These are phyloP conservation scores for Pedionomus torquatus DNA, from an alignment of 2,113 vertebrate species.

Conservation along the genomic window DNA sequence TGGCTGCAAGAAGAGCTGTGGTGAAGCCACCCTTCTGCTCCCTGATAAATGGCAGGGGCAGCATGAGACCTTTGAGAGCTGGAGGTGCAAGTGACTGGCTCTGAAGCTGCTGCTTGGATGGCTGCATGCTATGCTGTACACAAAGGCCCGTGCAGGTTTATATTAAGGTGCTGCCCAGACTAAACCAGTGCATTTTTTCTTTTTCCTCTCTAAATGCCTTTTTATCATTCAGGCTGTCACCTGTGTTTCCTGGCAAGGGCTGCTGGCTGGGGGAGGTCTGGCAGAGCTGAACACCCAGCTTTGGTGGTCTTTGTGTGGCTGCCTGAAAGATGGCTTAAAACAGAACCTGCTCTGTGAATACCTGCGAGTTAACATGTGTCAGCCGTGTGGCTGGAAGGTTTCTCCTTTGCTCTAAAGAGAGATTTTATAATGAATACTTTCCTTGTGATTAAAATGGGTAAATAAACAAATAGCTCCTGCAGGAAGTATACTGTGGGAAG, in stretches of 20 bases:
- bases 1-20: background rate
- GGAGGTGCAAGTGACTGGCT: slow-evolving; percentile 1
- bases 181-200: slow-evolving; percentile 69
- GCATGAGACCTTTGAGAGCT: background rate
- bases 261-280: slow-evolving; percentile 75
- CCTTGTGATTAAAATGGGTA: slow-evolving; percentile 68
- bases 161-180: slow-evolving; percentile 74
- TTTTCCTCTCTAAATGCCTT: slow-evolving; percentile 72
- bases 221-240: slow-evolving; percentile 78
- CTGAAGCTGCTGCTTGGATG: slow-evolving; percentile 45
- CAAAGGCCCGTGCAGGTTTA: slow-evolving; percentile 72
- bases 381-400: slow-evolving; percentile 65
- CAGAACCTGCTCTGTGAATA: slow-evolving; percentile 74
- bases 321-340: slow-evolving; percentile 74
- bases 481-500: slow-evolving; percentile 54
- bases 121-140: slow-evolving; percentile 59
- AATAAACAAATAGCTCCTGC: slow-evolving; percentile 62
- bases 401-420: slow-evolving; percentile 55
- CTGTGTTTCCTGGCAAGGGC: slow-evolving; percentile 75
- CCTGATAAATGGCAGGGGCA: background rate
- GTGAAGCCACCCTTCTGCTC: background rate
- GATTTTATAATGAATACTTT: slow-evolving; percentile 71
- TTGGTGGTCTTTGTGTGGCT: slow-evolving; percentile 72
- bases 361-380: slow-evolving; percentile 68
- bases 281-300: slow-evolving; percentile 67